These are phyloP conservation scores for Pyrocephalus nanus DNA, from an alignment of 2,797 vertebrate species.

Conservation along the genomic window DNA sequence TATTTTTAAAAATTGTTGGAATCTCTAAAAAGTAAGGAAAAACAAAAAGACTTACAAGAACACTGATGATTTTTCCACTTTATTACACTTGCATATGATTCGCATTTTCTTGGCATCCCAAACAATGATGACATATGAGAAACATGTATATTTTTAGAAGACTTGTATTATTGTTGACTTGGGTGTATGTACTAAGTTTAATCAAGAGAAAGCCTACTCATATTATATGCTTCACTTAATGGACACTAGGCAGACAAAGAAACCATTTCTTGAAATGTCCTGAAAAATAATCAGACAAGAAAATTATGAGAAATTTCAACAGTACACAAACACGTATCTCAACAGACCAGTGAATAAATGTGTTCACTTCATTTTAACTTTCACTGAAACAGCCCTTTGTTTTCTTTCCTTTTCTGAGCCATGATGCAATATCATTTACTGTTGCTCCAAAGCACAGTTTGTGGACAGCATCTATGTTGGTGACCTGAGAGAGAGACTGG, in stretches of 20 bases:
- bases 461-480: background rate
- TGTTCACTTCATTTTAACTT: conserved; percentile 2
- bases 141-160: conserved; percentile 57
- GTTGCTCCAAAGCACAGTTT: background rate
- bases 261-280: conserved; percentile 41
- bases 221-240: background rate
- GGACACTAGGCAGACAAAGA: conserved; percentile 35
- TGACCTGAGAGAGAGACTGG: background rate
- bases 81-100: conserved; percentile 45
- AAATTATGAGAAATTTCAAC: conserved; percentile 46
- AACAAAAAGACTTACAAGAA: conserved; percentile 9
- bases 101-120: conserved; percentile 35
- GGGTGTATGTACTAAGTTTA: conserved; percentile 10
- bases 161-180: conserved; percentile 36
- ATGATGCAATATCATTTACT: background rate
- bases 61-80: conserved; percentile 26
- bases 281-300: conserved; percentile 32
- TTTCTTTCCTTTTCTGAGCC: background rate
- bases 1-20: conserved; percentile 47
- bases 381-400: background rate
- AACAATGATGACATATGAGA: conserved; percentile 34
- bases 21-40: conserved; percentile 34
- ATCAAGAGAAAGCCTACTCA: conserved; percentile 15
- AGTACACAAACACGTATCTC: background rate
- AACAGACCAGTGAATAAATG: background rate